A percentile compares a stretch with the other conserved stretches of the same genome.
Evolutionary conservation across 2,797 vertebrate species (phyloP).

Genomic region (Pipistrellus pipistrellus): DNA sequence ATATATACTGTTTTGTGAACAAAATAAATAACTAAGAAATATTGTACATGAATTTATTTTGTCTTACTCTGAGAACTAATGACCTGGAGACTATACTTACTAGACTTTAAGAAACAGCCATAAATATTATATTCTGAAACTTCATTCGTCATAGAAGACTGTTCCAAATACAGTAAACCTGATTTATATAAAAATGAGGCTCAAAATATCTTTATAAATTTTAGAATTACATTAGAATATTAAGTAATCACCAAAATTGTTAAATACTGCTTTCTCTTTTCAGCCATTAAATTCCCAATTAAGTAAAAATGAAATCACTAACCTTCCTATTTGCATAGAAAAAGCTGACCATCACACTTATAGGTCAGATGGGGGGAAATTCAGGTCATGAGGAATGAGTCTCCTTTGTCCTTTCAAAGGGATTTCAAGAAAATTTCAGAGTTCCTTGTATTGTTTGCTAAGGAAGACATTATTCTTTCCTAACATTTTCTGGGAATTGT

Average conservation of each 20-base stretch:
- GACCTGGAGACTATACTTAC: neutral
- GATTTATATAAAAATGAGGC: neutral
- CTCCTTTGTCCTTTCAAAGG: neutral
- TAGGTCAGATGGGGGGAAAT: neutral
- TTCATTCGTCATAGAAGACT: neutral
- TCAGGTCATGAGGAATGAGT: constrained; percentile 46
- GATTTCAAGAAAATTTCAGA: constrained; percentile 32
- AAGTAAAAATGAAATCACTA: constrained; percentile 56
- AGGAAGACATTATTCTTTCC: neutral
- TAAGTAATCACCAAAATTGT: constrained; percentile 64
- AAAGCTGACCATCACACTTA: constrained; percentile 31
- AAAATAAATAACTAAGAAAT: constrained; percentile 33
- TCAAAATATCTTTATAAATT: constrained; percentile 51
- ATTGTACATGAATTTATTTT: neutral
- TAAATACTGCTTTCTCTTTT: constrained; percentile 75
- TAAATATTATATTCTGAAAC: constrained; percentile 48
- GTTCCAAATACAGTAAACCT: neutral
- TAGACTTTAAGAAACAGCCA: constrained; percentile 1
- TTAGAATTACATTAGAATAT: constrained; percentile 53
- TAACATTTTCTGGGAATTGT: neutral
- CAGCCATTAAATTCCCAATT: constrained; percentile 69
- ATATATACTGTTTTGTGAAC: neutral
- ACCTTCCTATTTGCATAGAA: neutral
- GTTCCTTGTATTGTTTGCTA: neutral
- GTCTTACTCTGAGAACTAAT: constrained; percentile 12